Evolutionary conservation across 1,140 invertebrate genomes (phyloP).

Genomic region (Zaprionus camerounensis): DNA sequence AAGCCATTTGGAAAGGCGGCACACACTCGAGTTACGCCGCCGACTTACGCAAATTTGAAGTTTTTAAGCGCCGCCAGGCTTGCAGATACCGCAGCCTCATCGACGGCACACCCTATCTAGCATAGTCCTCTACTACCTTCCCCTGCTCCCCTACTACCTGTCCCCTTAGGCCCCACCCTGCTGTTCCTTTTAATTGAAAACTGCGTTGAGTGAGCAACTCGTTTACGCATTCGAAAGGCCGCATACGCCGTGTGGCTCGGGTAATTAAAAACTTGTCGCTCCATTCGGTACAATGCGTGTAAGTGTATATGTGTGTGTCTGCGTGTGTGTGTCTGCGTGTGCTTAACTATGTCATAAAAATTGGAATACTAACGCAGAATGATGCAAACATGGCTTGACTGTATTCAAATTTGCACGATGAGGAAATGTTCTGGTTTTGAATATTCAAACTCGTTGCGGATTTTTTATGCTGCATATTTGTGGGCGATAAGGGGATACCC

Average conservation of each 20-base stretch:
- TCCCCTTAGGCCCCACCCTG: neutral
- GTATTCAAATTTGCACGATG: neutral
- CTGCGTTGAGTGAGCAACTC: slow-evolving; percentile 64
- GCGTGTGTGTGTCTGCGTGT: slow-evolving; percentile 5
- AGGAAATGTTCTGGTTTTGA: slow-evolving; percentile 10
- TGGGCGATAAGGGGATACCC: neutral
- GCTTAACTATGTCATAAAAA: slow-evolving; percentile 13
- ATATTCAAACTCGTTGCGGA: neutral
- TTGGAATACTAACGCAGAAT: slow-evolving; percentile 5
- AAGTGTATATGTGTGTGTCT: slow-evolving; percentile 7
- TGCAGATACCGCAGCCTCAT: slow-evolving; percentile 45
- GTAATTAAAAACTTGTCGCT: slow-evolving; percentile 82
- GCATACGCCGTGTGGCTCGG: slow-evolving; percentile 21
- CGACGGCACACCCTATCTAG: slow-evolving; percentile 74
- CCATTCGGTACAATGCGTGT: slow-evolving; percentile 61
- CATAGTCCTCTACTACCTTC: neutral
- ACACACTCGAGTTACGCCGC: slow-evolving; percentile 61
- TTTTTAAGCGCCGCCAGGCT: slow-evolving; percentile 47
- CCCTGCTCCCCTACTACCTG: neutral
- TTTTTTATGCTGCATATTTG: slow-evolving; percentile 6
- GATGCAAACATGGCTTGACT: neutral
- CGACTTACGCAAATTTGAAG: slow-evolving; percentile 72
- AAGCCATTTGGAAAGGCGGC: slow-evolving; percentile 76
- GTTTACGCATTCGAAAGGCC: slow-evolving; percentile 80
- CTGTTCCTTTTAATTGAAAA: slow-evolving; percentile 68